Base-by-base conservation (phyloP, 2,888 invertebrate genomes). In the Acholoe squamosa region DNA sequence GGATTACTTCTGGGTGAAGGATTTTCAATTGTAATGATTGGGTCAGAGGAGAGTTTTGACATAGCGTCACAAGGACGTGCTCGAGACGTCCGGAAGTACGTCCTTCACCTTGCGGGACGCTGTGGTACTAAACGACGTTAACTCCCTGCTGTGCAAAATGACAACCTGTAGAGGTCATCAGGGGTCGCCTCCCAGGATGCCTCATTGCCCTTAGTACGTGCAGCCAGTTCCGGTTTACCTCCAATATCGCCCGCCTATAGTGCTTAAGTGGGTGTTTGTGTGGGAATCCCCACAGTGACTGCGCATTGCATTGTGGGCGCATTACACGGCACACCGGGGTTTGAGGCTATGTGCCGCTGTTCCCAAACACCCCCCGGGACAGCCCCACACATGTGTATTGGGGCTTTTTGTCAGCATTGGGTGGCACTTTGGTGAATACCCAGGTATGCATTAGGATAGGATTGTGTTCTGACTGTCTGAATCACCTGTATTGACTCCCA, bases 271-370 rank as follows among this genome's bases (percentile, higher is more conserved):
- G 61, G n/a, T 61, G 61, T 19, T 61, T n/a, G n/a, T 61, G 61
- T n/a, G 61, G 61, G 61, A 19, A n/a, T 61, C 61, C 61, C 22
- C 22, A n/a, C 61, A 14, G 61, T 61, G 61, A 61, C 61, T 61
- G 61, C 61, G 61, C 61, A 61, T n/a, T 22, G 28, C 71, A 71
- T 71, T 71, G 71, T 71, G 71, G 71, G 71, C 28, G 12, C 14
- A 71, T 71, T 71, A n/a, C 71, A 71, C 71, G 71, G 71, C 14
- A 71, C 31, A 5, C n/a, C 71, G 71, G 71, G 25, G 71, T 25
- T n/a, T n/a, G 61, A 25, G 71, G 71, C 28, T 71, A 14, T 71
- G 61, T 61, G 22, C 22, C n/a, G 61, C 43, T 43, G 43, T 43
- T 43, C 43, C 43, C 43, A 43, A 43, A n/a, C 61, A n/a, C 61